Conservation (phyloP, 2,797 vertebrate species). For the Gambusia yucatana region DNA sequence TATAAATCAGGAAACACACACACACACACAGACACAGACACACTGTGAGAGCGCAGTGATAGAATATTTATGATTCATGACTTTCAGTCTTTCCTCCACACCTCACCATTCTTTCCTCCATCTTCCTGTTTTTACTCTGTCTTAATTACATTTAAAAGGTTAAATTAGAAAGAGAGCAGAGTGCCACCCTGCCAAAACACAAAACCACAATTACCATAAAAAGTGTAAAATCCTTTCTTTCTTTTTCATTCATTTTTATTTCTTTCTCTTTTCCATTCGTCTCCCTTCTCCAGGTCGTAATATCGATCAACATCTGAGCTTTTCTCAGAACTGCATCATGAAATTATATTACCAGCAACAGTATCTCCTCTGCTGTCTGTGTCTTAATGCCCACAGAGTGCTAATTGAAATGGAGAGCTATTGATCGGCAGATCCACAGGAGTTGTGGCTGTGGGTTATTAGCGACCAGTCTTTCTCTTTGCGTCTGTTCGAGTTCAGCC, state of each 20-base stretch:
- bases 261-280: slow-evolving; percentile 10
- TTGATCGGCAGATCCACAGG: slow-evolving; percentile 74
- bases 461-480: slow-evolving; percentile 51
- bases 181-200: slow-evolving; percentile 49
- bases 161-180: slow-evolving; percentile 42
- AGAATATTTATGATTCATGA: slow-evolving; percentile 72
- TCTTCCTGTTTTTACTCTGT: slow-evolving; percentile 13
- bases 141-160: slow-evolving; percentile 51
- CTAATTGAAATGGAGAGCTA: slow-evolving; percentile 84
- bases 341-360: slow-evolving; percentile 79
- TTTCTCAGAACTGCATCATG: slow-evolving; percentile 79
- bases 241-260: slow-evolving; percentile 13
- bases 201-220: slow-evolving; percentile 40
- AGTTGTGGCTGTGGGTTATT: slow-evolving; percentile 59
- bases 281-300: slow-evolving; percentile 32
- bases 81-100: slow-evolving; percentile 31
- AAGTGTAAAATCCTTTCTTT: slow-evolving; percentile 22
- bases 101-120: not conserved
- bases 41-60: slow-evolving; percentile 58
- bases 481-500: slow-evolving; percentile 50
- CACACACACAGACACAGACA: slow-evolving; percentile 32
- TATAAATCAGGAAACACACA: slow-evolving; percentile 57
- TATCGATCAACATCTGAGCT: slow-evolving; percentile 71
- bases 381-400: slow-evolving; percentile 76
- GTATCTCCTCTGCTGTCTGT: slow-evolving; percentile 74